phyloP scores from a whole-genome alignment of 2,113 vertebrate genomes.

The Tursiops truncatus region DNA sequence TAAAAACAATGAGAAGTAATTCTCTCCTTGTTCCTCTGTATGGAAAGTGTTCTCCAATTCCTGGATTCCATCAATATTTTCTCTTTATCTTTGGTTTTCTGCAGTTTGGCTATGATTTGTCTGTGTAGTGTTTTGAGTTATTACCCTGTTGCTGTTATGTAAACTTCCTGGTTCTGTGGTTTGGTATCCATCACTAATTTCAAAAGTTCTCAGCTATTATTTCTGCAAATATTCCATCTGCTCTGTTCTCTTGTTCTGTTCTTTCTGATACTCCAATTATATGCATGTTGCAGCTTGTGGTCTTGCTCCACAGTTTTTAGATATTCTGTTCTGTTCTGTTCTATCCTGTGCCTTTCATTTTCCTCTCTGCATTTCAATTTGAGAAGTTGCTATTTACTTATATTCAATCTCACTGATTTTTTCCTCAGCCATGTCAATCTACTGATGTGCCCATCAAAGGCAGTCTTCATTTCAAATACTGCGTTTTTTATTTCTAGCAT shows the following conservation, averaged over 20 bases:
- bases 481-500: not conserved
- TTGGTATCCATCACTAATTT: not conserved
- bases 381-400: not conserved
- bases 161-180: not conserved
- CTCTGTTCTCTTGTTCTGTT: not conserved
- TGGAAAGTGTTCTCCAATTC: not conserved
- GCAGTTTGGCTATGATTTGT: not conserved
- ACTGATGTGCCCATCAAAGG: not conserved
- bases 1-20: not conserved
- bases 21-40: not conserved
- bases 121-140: not conserved
- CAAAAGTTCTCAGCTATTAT: not conserved
- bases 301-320: not conserved
- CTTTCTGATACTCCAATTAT: not conserved
- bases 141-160: not conserved
- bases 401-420: not conserved
- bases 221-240: not conserved
- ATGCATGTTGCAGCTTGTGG: not conserved
- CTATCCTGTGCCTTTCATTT: not conserved
- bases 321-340: not conserved
- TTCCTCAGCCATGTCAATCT: not conserved
- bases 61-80: not conserved
- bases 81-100: not conserved
- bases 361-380: not conserved
- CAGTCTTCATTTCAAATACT: not conserved